Evolutionary conservation across 2,797 vertebrate genomes (phyloP), one percentile per base, ranked within the genome.

Genomic region (Acanthis flammea): DNA sequence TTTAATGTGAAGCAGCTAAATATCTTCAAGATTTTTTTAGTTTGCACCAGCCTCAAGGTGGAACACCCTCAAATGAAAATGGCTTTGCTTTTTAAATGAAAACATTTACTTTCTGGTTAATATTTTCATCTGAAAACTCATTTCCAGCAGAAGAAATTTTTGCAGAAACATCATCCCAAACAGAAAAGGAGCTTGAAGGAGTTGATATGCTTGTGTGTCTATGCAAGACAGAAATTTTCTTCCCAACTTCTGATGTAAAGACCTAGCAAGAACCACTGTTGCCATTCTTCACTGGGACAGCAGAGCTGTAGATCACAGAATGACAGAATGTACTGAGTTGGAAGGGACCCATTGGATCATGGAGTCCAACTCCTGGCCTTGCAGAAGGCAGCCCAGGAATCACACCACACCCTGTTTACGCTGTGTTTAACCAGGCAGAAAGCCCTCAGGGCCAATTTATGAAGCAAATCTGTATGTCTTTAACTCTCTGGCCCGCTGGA

Each of bases 351-450:
- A 23, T 27, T 0, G 0, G n/a, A 51, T 51, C 37, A 30, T 7
- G 7, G 14, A 45, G 24, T 23, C 21, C 44, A 57, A 1, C 14
- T 33, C 44, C 28, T 70, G 53, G 17, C 37, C 12, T 8, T 19
- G 44, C 0, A 0, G 10, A 33, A 33, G 21, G 19, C 39, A 57
- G 3, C 4, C 23, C 24, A 37, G 30, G 15, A 35, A 19, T 83
- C 51, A 58, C 19, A 77, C 9, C 18, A 19, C 1, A 19, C 27
- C 33, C 25, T 53, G 10, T 35, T 75, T 45, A 17, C 51, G n/a
- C 45, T 28, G 1, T 24, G 5, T 82, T 91, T 73, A 54, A 55
- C 14, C 45, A 12, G 0, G 0, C 2, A 66, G 24, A 21, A 72
- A 82, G 10, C 39, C 44, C 67, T 54, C 4, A 14, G 39, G 31